Evolutionary conservation across 1,140 invertebrate species (phyloP), one percentile per base, ranked within the genome.

Genomic region (Diploscapter pachys): DNA sequence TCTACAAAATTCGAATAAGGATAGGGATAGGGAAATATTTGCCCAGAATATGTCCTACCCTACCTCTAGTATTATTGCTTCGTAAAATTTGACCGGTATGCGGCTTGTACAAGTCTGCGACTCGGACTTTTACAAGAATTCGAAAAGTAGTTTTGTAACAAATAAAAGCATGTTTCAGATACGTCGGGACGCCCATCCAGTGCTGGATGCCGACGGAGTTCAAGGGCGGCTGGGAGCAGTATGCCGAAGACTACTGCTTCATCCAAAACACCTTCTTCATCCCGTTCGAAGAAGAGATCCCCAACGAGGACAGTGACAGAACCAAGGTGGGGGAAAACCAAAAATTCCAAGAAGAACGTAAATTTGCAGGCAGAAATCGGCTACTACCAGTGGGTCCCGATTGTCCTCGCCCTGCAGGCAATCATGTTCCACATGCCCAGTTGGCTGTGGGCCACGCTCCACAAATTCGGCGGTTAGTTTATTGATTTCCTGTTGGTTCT

Each of bases 381-480:
- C 5, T 85, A 85, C 72, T 85, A 85, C 75, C 83, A 85, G 63
- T 80, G 78, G 82, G 82, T 83, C 8, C 82, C 82, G 3, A 74
- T 89, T 52, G 86, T 89, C 76, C 79, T 89, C 9, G 83, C 88
- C 8, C 76, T 89, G 2, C 87, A 89, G 80, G 88, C 88, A 2
- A 79, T 89, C 13, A 80, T 89, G 77, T 89, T 89, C 80, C 89
- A 88, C 79, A 59, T 88, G 63, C 88, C 88, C 3, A 86, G 87
- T 62, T 87, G 88, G 71, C 83, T 89, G 31, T 89, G 88, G 88
- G 80, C 87, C 55, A 85, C 87, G 3, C 78, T 89, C n/a, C 88
- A 88, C 77, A 84, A 86, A 63, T 86, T 87, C 70, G 88, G 87
- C 48, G 88, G 88, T 85, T 57, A 71, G 72, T 73, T 52, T 71